phyloP scores from a whole-genome alignment of 2,888 invertebrate genomes.

The Melolontha melolontha region DNA sequence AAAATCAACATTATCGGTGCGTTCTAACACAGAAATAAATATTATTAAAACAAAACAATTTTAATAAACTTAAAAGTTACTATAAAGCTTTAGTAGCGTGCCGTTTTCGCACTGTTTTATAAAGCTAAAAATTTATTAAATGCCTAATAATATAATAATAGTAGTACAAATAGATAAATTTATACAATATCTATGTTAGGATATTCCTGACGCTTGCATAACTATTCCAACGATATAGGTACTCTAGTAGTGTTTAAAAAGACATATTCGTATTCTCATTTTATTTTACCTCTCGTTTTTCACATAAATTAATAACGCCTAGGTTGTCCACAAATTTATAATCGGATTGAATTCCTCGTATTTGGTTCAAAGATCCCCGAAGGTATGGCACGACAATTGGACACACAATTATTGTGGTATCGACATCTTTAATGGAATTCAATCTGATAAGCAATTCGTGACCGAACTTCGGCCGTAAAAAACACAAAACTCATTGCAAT shows the following conservation, averaged over 20 bases:
- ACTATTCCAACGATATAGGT: slow-evolving; percentile 64
- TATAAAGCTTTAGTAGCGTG: slow-evolving; percentile 36
- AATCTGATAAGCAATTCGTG: slow-evolving; percentile 2
- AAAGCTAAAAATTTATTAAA: slow-evolving; percentile 43
- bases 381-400: slow-evolving; percentile 42
- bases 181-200: slow-evolving; percentile 60
- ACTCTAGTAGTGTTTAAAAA: slow-evolving; percentile 63
- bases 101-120: slow-evolving; percentile 44
- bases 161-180: slow-evolving; percentile 64
- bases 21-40: slow-evolving; percentile 28
- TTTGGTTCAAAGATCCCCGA: slow-evolving; percentile 30
- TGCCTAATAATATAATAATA: slow-evolving; percentile 64
- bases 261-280: slow-evolving; percentile 36
- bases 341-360: slow-evolving; percentile 9
- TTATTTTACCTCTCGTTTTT: slow-evolving; percentile 29
- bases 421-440: slow-evolving; percentile 19
- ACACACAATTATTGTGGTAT: slow-evolving; percentile 20
- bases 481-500: slow-evolving; percentile 17
- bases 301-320: slow-evolving; percentile 3
- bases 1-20: slow-evolving; percentile 16
- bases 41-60: slow-evolving; percentile 33
- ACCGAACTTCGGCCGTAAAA: not conserved
- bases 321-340: too few species aligned
- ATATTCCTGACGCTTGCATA: slow-evolving; percentile 47
- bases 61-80: slow-evolving; percentile 19